Evolutionary conservation across 2,113 vertebrate species (phyloP).

Genomic region (Puffinus mauretanicus): DNA sequence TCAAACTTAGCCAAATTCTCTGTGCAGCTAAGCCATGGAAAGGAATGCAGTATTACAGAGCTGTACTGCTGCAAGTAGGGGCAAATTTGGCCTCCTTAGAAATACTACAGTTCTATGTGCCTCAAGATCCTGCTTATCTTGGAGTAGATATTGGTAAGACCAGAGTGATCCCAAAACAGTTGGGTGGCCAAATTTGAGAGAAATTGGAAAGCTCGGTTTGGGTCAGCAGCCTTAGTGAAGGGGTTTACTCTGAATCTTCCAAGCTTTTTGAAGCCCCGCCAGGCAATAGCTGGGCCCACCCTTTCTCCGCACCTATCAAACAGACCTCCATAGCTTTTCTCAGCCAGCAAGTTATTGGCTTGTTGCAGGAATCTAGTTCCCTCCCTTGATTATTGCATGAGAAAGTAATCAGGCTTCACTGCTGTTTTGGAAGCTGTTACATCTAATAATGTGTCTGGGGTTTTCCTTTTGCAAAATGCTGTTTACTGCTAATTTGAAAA

Average conservation of each 20-base stretch:
- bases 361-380: not conserved
- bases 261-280: not conserved
- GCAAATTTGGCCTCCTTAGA: not conserved
- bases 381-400: not conserved
- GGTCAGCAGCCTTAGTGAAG: not conserved
- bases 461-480: not conserved
- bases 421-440: not conserved
- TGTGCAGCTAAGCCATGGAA: not conserved
- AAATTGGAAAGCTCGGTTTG: not conserved
- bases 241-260: not conserved
- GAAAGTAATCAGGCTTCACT: not conserved
- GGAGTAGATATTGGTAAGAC: not conserved
- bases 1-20: not conserved
- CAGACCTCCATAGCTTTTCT: not conserved
- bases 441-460: not conserved
- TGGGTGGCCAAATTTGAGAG: not conserved
- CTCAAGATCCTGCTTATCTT: not conserved
- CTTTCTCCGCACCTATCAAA: not conserved
- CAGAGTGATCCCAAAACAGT: not conserved
- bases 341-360: not conserved
- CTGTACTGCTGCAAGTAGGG: not conserved
- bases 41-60: not conserved
- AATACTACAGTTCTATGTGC: fast-evolving
- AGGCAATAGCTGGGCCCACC: not conserved
- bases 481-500: not conserved